phyloP scores from a whole-genome alignment of 2,797 vertebrate species.

The Antennarius maculatus region DNA sequence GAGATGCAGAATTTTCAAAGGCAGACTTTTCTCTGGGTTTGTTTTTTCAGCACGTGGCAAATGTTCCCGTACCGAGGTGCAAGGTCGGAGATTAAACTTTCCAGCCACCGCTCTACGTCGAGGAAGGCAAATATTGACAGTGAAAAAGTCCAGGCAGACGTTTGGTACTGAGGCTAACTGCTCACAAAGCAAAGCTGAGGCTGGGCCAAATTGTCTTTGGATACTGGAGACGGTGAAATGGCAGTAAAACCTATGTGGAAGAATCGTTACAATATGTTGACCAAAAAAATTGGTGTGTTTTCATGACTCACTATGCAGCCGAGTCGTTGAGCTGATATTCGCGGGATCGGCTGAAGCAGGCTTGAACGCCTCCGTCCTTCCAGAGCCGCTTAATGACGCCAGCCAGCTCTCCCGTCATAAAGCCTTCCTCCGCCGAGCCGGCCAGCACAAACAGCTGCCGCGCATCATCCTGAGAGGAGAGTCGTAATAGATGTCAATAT shows the following conservation, averaged over 20 bases:
- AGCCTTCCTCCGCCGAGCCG: conserved; percentile 96
- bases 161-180: conserved; percentile 10
- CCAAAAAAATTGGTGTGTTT: conserved; percentile 4
- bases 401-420: conserved; percentile 96
- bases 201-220: conserved; percentile 4
- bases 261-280: conserved; percentile 24
- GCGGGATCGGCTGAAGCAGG: conserved; percentile 95
- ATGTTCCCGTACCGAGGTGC: conserved; percentile 18
- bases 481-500: neutral
- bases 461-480: conserved; percentile 88
- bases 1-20: conserved; percentile 2
- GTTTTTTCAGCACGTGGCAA: conserved; percentile 12
- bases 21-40: neutral
- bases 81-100: conserved; percentile 48
- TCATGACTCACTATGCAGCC: conserved; percentile 92
- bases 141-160: conserved; percentile 55
- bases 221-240: conserved; percentile 1
- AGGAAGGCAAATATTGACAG: conserved; percentile 75
- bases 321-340: conserved; percentile 99
- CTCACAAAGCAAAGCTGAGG: conserved; percentile 2
- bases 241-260: conserved; percentile 13
- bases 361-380: conserved; percentile 96
- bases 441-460: conserved; percentile 96
- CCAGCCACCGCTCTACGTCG: conserved; percentile 21
- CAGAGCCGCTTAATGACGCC: conserved; percentile 97